phyloP scores from a whole-genome alignment of 2,888 invertebrate genomes.

The Nemoura dubitans region DNA sequence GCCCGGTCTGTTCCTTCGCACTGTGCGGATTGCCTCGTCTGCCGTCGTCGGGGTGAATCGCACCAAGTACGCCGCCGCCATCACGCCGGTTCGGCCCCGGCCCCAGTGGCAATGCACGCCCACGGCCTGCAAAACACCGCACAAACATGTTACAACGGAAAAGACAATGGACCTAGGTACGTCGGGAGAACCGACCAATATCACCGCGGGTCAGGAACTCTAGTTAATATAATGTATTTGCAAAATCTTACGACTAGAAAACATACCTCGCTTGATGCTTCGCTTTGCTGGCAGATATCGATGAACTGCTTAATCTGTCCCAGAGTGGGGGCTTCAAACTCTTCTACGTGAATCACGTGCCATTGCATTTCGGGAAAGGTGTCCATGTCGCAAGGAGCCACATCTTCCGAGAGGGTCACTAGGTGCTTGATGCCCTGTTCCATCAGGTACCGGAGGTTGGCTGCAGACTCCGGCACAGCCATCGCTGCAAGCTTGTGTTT shows the following conservation, averaged over 20 bases:
- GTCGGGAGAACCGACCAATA: no score
- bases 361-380: not conserved
- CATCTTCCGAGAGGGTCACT: not conserved
- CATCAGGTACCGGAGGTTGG: not conserved
- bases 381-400: not conserved
- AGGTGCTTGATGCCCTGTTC: not conserved
- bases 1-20: constrained; percentile 69
- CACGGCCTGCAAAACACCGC: constrained; percentile 63
- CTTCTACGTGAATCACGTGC: not conserved
- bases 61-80: constrained; percentile 78
- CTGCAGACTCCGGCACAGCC: not conserved
- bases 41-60: constrained; percentile 69
- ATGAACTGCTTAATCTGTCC: not conserved
- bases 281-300: not conserved
- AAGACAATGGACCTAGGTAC: no score
- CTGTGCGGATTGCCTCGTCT: constrained; percentile 69
- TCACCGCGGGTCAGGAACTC: no score
- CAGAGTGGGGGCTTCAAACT: not conserved
- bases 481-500: not conserved
- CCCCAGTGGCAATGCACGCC: constrained; percentile 78
- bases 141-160: no score
- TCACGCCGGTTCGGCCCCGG: constrained; percentile 75
- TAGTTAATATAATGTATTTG: no score
- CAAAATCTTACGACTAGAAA: no score
- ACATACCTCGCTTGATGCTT: not conserved